Conservation (phyloP, 2,797 vertebrate genomes). For the Euthynnus affinis region DNA sequence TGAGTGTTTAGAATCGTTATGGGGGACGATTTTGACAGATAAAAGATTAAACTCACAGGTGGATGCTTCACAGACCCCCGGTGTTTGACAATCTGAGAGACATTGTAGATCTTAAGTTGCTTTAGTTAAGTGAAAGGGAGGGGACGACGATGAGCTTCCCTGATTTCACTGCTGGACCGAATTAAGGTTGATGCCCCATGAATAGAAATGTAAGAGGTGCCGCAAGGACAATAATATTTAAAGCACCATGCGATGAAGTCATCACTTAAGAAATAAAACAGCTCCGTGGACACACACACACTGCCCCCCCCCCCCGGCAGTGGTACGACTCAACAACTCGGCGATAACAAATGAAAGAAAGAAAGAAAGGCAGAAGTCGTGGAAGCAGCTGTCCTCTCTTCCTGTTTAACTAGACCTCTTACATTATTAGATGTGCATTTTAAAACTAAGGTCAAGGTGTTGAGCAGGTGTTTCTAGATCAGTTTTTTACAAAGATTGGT, state of each 20-base stretch:
- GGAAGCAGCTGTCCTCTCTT: neutral
- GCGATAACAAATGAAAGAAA: neutral
- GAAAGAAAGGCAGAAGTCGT: neutral
- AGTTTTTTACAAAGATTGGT: neutral
- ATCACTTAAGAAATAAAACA: conserved; percentile 78
- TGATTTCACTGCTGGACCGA: conserved; percentile 68
- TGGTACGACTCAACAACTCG: conserved; percentile 8
- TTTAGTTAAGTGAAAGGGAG: conserved; percentile 31
- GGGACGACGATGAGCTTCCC: conserved; percentile 51
- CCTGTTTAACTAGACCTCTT: neutral
- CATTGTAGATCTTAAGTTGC: conserved; percentile 17
- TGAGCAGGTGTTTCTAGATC: too few relatives aligned
- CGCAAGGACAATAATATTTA: conserved; percentile 72
- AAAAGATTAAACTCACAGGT: conserved; percentile 10
- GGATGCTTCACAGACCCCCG: neutral
- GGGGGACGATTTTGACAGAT: neutral
- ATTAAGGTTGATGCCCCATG: conserved; percentile 82
- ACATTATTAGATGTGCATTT: neutral
- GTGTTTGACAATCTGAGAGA: conserved; percentile 21
- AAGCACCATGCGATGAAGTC: conserved; percentile 69
- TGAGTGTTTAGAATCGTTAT: neutral
- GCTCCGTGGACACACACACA: conserved; percentile 62
- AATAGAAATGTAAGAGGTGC: conserved; percentile 71
- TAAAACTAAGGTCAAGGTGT: neutral
- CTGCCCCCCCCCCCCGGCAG: too few relatives aligned